Base-by-base conservation (phyloP, 1,140 invertebrate genomes). In the Leptinotarsa undecemlineata region DNA sequence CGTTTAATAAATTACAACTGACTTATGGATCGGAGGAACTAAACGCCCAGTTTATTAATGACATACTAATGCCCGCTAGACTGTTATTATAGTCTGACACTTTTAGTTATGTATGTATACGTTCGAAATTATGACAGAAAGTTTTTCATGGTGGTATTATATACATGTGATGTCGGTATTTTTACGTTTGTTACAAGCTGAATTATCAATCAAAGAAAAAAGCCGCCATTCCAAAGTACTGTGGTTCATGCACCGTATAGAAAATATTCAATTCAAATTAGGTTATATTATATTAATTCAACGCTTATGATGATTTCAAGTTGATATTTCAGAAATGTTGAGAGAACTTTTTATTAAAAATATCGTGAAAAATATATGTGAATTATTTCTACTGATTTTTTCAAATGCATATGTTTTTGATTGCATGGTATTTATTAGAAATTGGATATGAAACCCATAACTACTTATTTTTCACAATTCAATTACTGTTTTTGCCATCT, bases 11-110 rank as follows among this genome's bases (percentile, higher is more conserved):
- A 72, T 72, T 72, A 64, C 71, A 72, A 63, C 26, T 64, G 71
- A 72, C 71, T 72, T 72, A 64, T 64, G 71, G 71, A 72, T 61
- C 60, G 71, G 23, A 72, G 60, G 21, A 23, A 64, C 51, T 20
- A 26, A 72, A 72, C 71, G 71, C 71, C 71, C 71, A 66, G 71
- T 72, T 72, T 72, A 72, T 72, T 72, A 72, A 72, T 72, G 71
- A 72, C 61, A 72, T 72, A 72, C 71, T 72, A 72, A 72, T 72
- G 71, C 71, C 61, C 23, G 23, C 60, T 72, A 72, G 71, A 72
- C 71, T 72, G 62, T 72, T 72, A 72, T 72, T 72, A 72, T 64
- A 63, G 60, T 72, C 71, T 64, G 61, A 72, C 71, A 72, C 71
- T 48, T 61, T 72, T 72, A 72, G 71, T 72, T 72, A 72, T 72